These are phyloP conservation scores for Stegastes partitus DNA, from an alignment of 2,113 vertebrate species.

Conservation along the genomic window DNA sequence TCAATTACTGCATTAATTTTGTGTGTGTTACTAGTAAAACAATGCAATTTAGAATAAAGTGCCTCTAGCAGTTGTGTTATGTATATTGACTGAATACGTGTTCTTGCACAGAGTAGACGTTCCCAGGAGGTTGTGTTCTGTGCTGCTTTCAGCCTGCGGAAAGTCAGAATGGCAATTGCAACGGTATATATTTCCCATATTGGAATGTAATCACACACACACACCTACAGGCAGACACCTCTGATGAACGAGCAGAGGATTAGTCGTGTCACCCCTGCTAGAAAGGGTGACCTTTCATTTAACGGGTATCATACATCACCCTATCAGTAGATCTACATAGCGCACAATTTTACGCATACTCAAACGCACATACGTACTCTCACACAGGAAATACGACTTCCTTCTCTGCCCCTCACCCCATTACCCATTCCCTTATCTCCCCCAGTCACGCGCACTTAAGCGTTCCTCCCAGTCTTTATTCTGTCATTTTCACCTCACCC, in stretches of 20 bases:
- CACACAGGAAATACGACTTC: slow-evolving; percentile 29
- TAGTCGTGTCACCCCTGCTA: slow-evolving; percentile 49
- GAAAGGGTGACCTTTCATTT: slow-evolving; percentile 52
- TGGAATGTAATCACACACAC: slow-evolving; percentile 39
- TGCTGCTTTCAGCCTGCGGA: slow-evolving; percentile 47
- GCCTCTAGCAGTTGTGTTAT: slow-evolving; percentile 36
- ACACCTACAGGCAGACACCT: slow-evolving; percentile 2
- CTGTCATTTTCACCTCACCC: slow-evolving; percentile 21
- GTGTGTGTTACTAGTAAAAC: slow-evolving; percentile 27
- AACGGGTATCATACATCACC: slow-evolving; percentile 68
- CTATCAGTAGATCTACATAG: slow-evolving; percentile 51
- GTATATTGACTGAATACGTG: slow-evolving; percentile 57
- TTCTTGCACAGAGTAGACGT: slow-evolving; percentile 54
- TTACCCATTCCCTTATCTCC: slow-evolving; percentile 47
- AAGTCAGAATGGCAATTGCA: slow-evolving; percentile 46
- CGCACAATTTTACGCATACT: slow-evolving; percentile 11
- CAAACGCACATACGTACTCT: slow-evolving; percentile 16
- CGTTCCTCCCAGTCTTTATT: slow-evolving; percentile 25
- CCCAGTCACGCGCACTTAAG: slow-evolving; percentile 25
- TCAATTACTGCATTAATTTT: slow-evolving; percentile 36
- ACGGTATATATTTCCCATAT: slow-evolving; percentile 8
- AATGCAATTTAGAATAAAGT: slow-evolving; percentile 45
- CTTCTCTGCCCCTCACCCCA: slow-evolving; percentile 5
- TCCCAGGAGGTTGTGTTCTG: slow-evolving; percentile 25
- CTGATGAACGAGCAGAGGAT: slow-evolving; percentile 68